Base-by-base conservation (phyloP, 1,140 invertebrate species). In the Drosophila trapezifrons region DNA sequence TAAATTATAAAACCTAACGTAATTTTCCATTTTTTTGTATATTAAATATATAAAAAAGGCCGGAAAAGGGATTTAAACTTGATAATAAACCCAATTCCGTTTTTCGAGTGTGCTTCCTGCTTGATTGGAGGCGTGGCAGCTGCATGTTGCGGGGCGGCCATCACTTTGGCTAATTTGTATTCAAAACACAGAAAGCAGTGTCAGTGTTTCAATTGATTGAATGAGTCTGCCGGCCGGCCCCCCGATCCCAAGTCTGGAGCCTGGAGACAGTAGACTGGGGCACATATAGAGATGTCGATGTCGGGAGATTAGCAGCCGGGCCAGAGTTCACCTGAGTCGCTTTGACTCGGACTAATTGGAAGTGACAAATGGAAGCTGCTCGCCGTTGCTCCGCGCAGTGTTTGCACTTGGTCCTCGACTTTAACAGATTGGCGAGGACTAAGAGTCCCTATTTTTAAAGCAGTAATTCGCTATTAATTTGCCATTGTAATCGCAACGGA, bases 161-260 rank as follows among this genome's bases (percentile, higher is more conserved):
- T 80, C 84, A 74, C 80, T 84, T 84, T 72, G 60, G 58, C 77
- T 90, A 90, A 90, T 89, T 89, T 89, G 84, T 89, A 89, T 89
- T 89, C 84, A 89, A 89, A 78, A 80, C 84, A 78, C 60, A 82
- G 55, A 76, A 51, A 71, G 77, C 77, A 71, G 60, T 64, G 73
- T 75, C 76, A 65, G 79, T 69, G 73, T 70, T 83, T 70, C 72
- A 87, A 80, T 87, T 87, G 83, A 87, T 87, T 87, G 83, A 89
- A 87, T 89, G 76, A 67, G 57, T 67, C 76, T 77, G 63, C 51
- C 18, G 40, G 46, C 35, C 46, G 47, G 43, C 40, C 45, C 52
- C 29, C 25, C 27, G 15, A 52, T 20, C 35, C 37, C 25, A 27
- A 32, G 27, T 62, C 38, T 47, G 56, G 49, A 54, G 42, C 51